Conservation (phyloP, 2,888 invertebrate species). For the Mythimna albipuncta region DNA sequence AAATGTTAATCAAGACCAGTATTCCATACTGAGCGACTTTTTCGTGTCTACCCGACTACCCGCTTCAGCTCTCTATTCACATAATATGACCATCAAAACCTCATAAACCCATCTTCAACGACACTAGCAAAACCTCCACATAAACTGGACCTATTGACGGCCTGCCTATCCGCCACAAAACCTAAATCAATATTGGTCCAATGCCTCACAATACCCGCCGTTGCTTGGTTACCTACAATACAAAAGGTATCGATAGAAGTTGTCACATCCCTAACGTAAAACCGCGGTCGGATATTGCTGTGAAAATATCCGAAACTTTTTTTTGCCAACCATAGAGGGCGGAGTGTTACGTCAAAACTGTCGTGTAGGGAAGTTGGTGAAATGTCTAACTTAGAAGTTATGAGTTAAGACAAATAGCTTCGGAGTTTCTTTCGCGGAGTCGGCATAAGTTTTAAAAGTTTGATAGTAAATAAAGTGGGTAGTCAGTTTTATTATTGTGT, state of each 20-base stretch:
- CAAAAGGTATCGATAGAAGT: slow-evolving; percentile 30
- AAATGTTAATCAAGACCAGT: background rate
- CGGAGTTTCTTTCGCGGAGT: slow-evolving; percentile 21
- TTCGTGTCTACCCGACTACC: background rate
- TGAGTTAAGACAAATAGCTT: slow-evolving; percentile 49
- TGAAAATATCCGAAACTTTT: slow-evolving; percentile 51
- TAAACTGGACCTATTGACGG: slow-evolving; percentile 22
- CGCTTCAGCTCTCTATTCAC: slow-evolving; percentile 9
- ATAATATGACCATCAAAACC: slow-evolving; percentile 31
- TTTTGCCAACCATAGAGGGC: slow-evolving; percentile 17
- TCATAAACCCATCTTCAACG: slow-evolving; percentile 24
- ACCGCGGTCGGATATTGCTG: slow-evolving; percentile 38
- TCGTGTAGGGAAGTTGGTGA: slow-evolving; percentile 26
- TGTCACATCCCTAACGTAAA: slow-evolving; percentile 24
- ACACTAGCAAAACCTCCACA: slow-evolving; percentile 12
- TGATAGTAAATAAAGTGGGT: slow-evolving; percentile 41
- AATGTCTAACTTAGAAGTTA: slow-evolving; percentile 48
- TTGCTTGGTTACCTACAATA: slow-evolving; percentile 14
- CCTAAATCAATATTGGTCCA: slow-evolving; percentile 57
- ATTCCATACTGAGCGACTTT: background rate
- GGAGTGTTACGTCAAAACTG: slow-evolving; percentile 42
- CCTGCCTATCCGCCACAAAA: slow-evolving; percentile 25
- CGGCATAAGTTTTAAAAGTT: slow-evolving; percentile 45
- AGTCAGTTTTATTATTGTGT: slow-evolving; percentile 37
- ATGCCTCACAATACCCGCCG: background rate